Base-by-base conservation (phyloP, 2,888 invertebrate genomes). In the Lypha dubia region DNA sequence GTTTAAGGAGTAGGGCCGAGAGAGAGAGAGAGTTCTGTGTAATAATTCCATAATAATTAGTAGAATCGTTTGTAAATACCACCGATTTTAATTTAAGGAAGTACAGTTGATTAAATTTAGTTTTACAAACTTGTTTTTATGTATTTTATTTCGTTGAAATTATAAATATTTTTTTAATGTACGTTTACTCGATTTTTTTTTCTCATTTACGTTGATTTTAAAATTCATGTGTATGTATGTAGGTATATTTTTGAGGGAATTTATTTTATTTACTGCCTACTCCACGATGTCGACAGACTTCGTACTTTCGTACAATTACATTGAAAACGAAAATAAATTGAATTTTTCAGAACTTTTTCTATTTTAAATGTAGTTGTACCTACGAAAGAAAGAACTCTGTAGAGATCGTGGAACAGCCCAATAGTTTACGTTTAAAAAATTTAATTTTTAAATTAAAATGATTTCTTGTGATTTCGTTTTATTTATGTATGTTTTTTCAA, bases 51-150 rank as follows among this genome's bases (percentile, higher is more conserved):
- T 58, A 17, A 35, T 58, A 20, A n/a, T 44, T 56, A 17, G 56
- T 65, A 51, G 49, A 56, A 35, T 76, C 32, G 65, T 68, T 74
- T 71, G 41, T 79, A 67, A 53, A 62, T 73, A 83, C 73, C 77
- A 79, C 20, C 58, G 51, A 76, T 22, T 56, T 56, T 51, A 28
- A 56, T 56, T 58, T 13, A 56, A 53, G 67, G 65, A 75, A 65
- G 65, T 75, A 53, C 44, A 32, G 28, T n/a, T 74, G 60, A 73
- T 58, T 28, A 32, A 46, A 60, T 60, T 71, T 24, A 17, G 41
- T 9, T 32, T 15, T 73, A 17, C 60, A 28, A n/a, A n/a, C n/a
- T n/a, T 20, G 5, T 22, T 65, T 38, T 38, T 35, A 38, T 44
- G 0, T 62, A 38, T 62, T 44, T 46, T 51, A 17, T 51, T 74